Evolutionary conservation across 1,140 invertebrate species (phyloP).

Genomic region (Sitobion miscanthi): DNA sequence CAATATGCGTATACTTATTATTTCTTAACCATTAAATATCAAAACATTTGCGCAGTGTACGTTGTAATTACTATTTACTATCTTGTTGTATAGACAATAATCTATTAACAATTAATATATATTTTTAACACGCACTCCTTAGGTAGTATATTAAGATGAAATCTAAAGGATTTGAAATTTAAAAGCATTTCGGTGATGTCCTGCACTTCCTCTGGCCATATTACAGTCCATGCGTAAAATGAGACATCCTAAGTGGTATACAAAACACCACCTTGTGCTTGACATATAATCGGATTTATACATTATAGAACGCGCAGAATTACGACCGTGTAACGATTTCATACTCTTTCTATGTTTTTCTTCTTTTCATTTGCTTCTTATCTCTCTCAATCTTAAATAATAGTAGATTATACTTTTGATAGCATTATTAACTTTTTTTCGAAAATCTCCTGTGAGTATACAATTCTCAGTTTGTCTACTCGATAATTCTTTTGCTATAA

Average conservation of each 20-base stretch:
- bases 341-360: neutral
- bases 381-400: constrained; percentile 16
- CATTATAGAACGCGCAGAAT: neutral
- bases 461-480: neutral
- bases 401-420: constrained; percentile 22
- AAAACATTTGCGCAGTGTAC: neutral
- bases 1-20: neutral
- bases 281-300: constrained; percentile 15
- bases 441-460: neutral
- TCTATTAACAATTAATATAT: too few relatives aligned
- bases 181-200: neutral
- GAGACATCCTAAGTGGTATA: neutral
- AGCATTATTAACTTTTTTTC: neutral
- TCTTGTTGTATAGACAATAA: neutral
- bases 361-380: neutral
- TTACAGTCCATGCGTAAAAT: neutral
- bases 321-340: neutral
- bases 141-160: neutral
- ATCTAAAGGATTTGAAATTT: neutral
- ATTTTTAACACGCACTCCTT: neutral
- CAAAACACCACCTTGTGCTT: neutral
- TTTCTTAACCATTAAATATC: constrained; percentile 15
- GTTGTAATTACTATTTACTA: neutral
- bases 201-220: neutral
- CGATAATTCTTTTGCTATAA: neutral